phyloP scores from a whole-genome alignment of 2,113 vertebrate genomes.

The Myocastor coypus region DNA sequence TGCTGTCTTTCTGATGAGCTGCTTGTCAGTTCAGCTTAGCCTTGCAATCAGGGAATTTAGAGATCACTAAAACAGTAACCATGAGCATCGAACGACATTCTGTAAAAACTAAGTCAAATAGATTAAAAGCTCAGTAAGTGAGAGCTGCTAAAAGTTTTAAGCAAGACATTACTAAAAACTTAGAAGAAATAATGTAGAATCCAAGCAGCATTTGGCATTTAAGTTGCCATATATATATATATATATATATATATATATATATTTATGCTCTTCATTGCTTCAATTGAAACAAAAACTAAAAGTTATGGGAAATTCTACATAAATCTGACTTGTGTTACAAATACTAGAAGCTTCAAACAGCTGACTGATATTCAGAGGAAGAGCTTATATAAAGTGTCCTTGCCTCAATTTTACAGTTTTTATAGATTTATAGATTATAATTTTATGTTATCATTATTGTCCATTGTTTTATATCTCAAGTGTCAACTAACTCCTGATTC shows the following conservation, averaged over 20 bases:
- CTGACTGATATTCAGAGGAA: neutral
- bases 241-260: neutral
- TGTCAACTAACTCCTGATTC: neutral
- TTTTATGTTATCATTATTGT: neutral
- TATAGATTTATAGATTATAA: no score
- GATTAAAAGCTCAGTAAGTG: neutral
- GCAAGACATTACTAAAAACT: neutral
- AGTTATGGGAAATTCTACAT: neutral
- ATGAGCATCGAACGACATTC: neutral
- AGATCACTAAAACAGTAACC: neutral
- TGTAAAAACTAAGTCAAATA: neutral
- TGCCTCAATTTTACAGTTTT: neutral
- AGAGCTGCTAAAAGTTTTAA: neutral
- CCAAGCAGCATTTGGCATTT: neutral
- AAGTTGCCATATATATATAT: neutral
- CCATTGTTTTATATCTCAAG: neutral
- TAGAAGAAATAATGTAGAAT: neutral
- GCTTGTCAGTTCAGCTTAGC: neutral
- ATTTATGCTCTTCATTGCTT: neutral
- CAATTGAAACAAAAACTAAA: neutral
- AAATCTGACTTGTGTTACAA: neutral
- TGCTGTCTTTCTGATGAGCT: neutral
- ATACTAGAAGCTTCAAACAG: neutral
- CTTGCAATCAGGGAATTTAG: neutral
- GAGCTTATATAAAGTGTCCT: neutral